Conservation (phyloP, 2,888 invertebrate species). For the Rotaria sp. region DNA sequence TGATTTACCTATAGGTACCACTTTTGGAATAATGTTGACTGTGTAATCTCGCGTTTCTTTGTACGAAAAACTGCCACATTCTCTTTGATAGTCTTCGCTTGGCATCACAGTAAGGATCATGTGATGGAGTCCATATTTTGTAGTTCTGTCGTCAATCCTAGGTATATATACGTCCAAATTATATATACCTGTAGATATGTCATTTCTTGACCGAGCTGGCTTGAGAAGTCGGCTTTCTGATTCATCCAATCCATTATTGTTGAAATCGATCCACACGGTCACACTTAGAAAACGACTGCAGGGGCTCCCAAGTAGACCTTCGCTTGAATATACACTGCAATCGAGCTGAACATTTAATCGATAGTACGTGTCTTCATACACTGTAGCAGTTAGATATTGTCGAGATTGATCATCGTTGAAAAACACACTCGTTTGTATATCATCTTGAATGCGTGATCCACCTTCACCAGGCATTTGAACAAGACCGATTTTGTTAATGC, state of each 20-base stretch:
- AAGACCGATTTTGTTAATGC: not conserved
- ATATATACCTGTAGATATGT: not conserved
- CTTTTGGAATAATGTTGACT: not conserved
- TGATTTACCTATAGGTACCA: not conserved
- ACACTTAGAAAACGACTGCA: not conserved
- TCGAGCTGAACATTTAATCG: not conserved
- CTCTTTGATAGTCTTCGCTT: not conserved
- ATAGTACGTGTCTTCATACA: not conserved
- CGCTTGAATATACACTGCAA: not conserved
- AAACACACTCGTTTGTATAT: not conserved
- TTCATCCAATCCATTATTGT: not conserved
- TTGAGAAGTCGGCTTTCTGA: not conserved
- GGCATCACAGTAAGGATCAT: not conserved
- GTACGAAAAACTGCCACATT: not conserved
- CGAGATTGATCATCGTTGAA: too few species aligned
- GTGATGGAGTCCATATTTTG: not conserved
- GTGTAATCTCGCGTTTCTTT: not conserved
- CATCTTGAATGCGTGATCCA: not conserved
- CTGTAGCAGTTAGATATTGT: not conserved
- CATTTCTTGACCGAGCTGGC: not conserved
- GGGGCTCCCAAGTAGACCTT: too few species aligned
- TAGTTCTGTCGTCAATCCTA: not conserved
- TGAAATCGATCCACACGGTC: not conserved
- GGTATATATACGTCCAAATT: not conserved
- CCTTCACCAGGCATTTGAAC: not conserved